phyloP scores from a whole-genome alignment of 2,113 vertebrate species.

The Bos javanicus region DNA sequence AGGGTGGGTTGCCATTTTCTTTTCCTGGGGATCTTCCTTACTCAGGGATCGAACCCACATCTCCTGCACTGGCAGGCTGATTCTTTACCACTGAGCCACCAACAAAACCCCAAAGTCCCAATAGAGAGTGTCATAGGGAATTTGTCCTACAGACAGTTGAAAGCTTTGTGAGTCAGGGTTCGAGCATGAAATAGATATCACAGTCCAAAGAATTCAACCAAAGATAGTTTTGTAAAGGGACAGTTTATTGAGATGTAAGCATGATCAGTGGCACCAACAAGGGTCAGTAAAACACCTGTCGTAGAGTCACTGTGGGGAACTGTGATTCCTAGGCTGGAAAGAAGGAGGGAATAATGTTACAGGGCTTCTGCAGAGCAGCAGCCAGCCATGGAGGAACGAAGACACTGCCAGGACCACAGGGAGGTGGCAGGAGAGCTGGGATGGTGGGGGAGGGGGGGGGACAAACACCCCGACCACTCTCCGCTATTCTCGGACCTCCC shows the following conservation, averaged over 20 bases:
- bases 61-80: not conserved
- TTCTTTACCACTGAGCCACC: not conserved
- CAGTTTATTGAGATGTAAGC: not conserved
- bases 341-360: not conserved
- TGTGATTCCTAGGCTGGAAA: not conserved
- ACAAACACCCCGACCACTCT: not conserved
- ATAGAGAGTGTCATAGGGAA: not conserved
- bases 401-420: not conserved
- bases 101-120: not conserved
- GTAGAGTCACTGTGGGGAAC: not conserved
- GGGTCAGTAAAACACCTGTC: not conserved
- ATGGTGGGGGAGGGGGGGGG: not conserved
- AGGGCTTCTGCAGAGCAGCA: not conserved
- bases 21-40: not conserved
- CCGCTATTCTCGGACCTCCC: not conserved
- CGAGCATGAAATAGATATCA: not conserved
- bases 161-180: not conserved
- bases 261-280: not conserved
- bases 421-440: not conserved
- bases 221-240: not conserved
- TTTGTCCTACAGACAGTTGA: not conserved
- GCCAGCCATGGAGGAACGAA: accelerated
- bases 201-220: not conserved
- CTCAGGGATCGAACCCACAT: not conserved
- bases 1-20: not conserved